phyloP scores from a whole-genome alignment of 2,888 invertebrate species.

The Apomyelois bistriatella region DNA sequence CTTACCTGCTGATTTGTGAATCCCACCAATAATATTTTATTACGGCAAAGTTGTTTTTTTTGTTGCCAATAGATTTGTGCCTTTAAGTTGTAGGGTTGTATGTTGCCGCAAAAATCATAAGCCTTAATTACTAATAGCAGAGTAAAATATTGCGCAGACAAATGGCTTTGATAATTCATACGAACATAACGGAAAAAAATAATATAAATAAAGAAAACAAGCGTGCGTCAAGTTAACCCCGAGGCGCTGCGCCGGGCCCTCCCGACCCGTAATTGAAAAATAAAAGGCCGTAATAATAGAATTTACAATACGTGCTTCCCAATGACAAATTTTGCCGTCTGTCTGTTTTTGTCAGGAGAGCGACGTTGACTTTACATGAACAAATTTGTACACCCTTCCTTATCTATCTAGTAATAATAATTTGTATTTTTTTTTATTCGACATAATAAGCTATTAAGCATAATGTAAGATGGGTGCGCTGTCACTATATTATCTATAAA shows the following conservation, averaged over 20 bases:
- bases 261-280: conserved; percentile 75
- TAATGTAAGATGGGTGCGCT: no score
- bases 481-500: no score
- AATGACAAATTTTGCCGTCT: conserved; percentile 71
- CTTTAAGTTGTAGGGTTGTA: no score
- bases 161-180: no score
- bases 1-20: no score
- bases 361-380: conserved; percentile 55
- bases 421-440: background rate
- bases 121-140: no score
- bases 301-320: conserved; percentile 76
- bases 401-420: conserved; percentile 20
- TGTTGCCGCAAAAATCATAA: no score
- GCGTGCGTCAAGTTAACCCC: conserved; percentile 63
- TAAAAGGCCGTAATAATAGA: conserved; percentile 79
- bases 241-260: conserved; percentile 54
- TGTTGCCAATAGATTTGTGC: no score
- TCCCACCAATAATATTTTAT: no score
- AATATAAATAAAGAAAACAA: conserved; percentile 30
- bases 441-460: no score
- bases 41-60: no score
- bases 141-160: no score
- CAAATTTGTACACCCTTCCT: conserved; percentile 36
- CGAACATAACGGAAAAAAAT: conserved; percentile 24
- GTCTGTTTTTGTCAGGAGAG: conserved; percentile 72